A percentile compares a stretch with the other conserved stretches of the same genome.
phyloP scores from a whole-genome alignment of 2,888 invertebrate species.

The Agonum fuliginosum region DNA sequence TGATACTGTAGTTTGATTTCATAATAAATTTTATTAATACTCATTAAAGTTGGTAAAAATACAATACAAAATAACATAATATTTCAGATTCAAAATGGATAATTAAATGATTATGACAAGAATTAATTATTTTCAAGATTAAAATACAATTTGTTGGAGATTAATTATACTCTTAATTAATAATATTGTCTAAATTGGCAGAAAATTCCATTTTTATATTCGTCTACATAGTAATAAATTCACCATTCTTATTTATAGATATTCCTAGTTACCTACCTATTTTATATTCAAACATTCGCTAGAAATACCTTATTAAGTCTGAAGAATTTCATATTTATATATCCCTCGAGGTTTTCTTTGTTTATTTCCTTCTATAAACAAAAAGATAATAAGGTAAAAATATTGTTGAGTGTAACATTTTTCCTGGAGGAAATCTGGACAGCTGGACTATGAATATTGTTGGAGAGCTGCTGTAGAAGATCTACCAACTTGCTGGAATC shows the following conservation, averaged over 20 bases:
- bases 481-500: not conserved
- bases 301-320: not conserved
- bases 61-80: not conserved
- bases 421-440: not conserved
- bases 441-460: not conserved
- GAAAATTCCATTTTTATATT: not conserved
- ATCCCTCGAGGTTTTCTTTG: constrained; percentile 18
- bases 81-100: not conserved
- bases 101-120: not conserved
- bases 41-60: not conserved
- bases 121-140: not conserved
- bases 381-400: not conserved
- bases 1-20: too few relatives aligned
- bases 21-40: not conserved
- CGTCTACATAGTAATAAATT: constrained; percentile 1
- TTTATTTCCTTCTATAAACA: not conserved
- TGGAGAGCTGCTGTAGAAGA: not conserved
- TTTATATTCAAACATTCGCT: constrained; percentile 6
- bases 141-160: not conserved
- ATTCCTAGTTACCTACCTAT: not conserved
- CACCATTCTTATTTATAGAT: constrained; percentile 32
- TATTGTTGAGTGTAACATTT: not conserved
- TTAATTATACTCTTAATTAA: not conserved
- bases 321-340: constrained; percentile 33
- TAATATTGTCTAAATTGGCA: constrained; percentile 7